These are phyloP conservation scores for Drosophila mulleri DNA, from an alignment of 2,888 invertebrate genomes.

Conservation along the genomic window DNA sequence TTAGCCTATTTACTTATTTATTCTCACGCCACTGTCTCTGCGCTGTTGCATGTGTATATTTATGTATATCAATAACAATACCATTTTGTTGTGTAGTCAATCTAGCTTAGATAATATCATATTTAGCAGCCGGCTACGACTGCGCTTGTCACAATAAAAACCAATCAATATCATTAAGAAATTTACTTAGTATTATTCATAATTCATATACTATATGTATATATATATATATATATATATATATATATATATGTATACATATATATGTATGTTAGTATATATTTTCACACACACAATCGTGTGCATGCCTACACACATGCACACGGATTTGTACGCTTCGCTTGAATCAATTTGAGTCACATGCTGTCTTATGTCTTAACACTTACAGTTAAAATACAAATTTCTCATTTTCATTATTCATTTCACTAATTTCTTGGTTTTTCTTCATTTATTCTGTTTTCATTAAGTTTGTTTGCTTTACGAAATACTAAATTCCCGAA, in stretches of 20 bases:
- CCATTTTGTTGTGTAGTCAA: conserved; percentile 21
- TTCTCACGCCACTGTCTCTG: conserved; percentile 17
- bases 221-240: not conserved
- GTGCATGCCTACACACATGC: conserved; percentile 11
- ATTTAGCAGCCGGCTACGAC: conserved; percentile 51
- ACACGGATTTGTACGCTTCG: conserved; percentile 6
- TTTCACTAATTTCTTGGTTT: conserved; percentile 6
- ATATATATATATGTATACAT: not conserved
- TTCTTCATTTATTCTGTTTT: not conserved
- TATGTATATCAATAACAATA: conserved; percentile 55
- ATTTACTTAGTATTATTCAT: conserved; percentile 29
- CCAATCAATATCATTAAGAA: conserved; percentile 62
- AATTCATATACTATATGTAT: conserved; percentile 6
- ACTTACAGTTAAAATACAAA: conserved; percentile 32
- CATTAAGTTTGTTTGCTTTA: conserved; percentile 9
- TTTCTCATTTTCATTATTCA: not conserved
- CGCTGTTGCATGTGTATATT: conserved; percentile 9
- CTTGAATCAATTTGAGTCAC: conserved; percentile 38
- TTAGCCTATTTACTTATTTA: conserved; percentile 33
- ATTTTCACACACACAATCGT: conserved; percentile 7
- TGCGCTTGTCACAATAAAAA: conserved; percentile 65
- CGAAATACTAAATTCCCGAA: conserved; percentile 30
- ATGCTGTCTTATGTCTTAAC: conserved; percentile 18
- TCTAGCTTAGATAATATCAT: conserved; percentile 61
- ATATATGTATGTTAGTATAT: conserved; percentile 2